Conservation (phyloP, 2,113 vertebrate genomes). For the Bucco capensis region DNA sequence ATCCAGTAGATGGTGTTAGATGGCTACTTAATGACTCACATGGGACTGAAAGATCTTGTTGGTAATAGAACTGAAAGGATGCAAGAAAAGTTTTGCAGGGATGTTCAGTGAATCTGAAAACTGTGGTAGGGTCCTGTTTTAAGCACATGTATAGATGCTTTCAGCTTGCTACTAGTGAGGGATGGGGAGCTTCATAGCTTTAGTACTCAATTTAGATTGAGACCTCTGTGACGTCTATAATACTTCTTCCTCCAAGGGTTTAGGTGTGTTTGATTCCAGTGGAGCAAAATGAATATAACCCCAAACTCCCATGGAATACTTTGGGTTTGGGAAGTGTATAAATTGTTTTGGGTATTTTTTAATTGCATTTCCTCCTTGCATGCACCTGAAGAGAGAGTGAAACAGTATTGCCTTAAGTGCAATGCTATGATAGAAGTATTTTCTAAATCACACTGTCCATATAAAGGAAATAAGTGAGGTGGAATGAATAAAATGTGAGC, state of each 20-base stretch:
- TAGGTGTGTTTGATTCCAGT: not conserved
- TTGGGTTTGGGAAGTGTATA: not conserved
- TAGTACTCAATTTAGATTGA: not conserved
- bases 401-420: not conserved
- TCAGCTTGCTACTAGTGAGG: not conserved
- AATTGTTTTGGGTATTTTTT: not conserved
- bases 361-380: not conserved
- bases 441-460: not conserved
- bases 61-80: not conserved
- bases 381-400: not conserved
- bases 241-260: not conserved
- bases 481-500: not conserved
- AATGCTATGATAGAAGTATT: not conserved
- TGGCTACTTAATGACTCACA: slow-evolving; percentile 37
- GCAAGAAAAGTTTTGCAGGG: not conserved
- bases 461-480: not conserved
- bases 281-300: not conserved
- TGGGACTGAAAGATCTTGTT: not conserved
- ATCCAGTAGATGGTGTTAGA: slow-evolving; percentile 67
- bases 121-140: not conserved
- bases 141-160: not conserved
- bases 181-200: not conserved
- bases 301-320: not conserved
- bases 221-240: not conserved
- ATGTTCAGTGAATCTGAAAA: slow-evolving; percentile 4